These are phyloP conservation scores for Ahaetulla prasina DNA, from an alignment of 2,113 vertebrate species.

Conservation along the genomic window DNA sequence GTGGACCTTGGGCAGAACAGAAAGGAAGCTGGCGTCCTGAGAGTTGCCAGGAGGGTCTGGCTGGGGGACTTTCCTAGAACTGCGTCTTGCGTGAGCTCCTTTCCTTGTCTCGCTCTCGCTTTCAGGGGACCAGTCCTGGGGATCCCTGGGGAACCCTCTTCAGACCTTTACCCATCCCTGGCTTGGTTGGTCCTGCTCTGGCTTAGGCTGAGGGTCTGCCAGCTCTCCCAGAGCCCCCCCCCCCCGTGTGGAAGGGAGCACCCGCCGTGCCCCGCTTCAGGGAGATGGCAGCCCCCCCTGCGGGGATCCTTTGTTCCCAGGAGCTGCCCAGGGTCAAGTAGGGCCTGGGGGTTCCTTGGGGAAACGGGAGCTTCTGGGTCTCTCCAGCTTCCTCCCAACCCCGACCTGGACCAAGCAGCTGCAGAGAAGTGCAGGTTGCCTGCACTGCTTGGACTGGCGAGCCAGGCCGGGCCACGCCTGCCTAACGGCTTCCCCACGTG, in stretches of 20 bases:
- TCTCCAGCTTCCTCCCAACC: neutral
- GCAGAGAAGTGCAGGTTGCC: neutral
- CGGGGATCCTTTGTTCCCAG: no score
- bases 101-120: neutral
- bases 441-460: neutral
- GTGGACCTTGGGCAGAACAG: neutral
- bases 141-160: neutral
- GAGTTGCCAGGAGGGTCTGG: neutral
- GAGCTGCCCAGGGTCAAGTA: neutral
- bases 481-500: rapidly evolving
- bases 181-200: no score
- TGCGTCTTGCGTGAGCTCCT: neutral
- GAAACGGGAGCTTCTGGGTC: neutral
- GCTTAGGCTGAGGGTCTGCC: neutral
- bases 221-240: neutral
- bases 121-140: neutral
- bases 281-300: neutral
- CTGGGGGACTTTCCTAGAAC: neutral
- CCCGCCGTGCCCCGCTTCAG: neutral
- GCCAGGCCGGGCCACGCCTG: neutral
- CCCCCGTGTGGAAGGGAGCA: neutral
- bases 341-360: neutral
- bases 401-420: neutral
- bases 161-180: neutral
- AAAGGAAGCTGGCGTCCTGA: neutral